Percentiles rank a stretch among this genome's conserved stretches.
phyloP scores from a whole-genome alignment of 37 sponge, comb jelly and placozoan genomes.

The Petrosia ficiformis region DNA sequence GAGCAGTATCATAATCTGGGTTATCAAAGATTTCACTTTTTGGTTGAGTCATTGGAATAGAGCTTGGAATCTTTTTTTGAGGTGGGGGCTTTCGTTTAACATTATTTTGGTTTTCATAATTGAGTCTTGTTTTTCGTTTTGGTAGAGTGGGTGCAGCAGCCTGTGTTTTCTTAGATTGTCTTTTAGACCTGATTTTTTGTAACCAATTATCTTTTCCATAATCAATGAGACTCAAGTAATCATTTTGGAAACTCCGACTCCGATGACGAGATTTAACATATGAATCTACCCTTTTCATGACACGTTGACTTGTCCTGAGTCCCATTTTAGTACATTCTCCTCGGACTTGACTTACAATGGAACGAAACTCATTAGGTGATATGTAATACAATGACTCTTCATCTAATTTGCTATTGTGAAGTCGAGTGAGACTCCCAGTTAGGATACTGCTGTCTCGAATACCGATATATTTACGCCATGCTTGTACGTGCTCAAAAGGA shows the following conservation, averaged over 20 bases:
- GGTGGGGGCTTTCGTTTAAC: neutral
- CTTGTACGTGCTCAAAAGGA: neutral
- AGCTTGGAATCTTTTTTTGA: too few relatives aligned
- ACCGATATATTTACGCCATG: conserved; percentile 17
- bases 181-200: neutral
- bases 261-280: conserved; percentile 12
- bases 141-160: too few relatives aligned
- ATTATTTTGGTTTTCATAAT: conserved; percentile 1
- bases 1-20: too few relatives aligned
- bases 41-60: too few relatives aligned
- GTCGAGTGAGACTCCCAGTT: conserved; percentile 29
- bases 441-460: conserved; percentile 20
- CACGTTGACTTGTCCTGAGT: neutral
- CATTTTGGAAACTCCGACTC: neutral
- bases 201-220: neutral
- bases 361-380: conserved; percentile 25
- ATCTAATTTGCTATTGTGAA: neutral
- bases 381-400: conserved; percentile 15
- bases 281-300: conserved; percentile 9
- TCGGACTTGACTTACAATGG: neutral
- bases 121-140: neutral
- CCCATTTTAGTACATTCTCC: conserved; percentile 7
- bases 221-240: conserved; percentile 1
- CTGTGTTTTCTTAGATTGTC: neutral
- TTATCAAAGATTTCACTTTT: too few relatives aligned